phyloP scores from a whole-genome alignment of 2,888 invertebrate species.

The Petrophora chlorosata region DNA sequence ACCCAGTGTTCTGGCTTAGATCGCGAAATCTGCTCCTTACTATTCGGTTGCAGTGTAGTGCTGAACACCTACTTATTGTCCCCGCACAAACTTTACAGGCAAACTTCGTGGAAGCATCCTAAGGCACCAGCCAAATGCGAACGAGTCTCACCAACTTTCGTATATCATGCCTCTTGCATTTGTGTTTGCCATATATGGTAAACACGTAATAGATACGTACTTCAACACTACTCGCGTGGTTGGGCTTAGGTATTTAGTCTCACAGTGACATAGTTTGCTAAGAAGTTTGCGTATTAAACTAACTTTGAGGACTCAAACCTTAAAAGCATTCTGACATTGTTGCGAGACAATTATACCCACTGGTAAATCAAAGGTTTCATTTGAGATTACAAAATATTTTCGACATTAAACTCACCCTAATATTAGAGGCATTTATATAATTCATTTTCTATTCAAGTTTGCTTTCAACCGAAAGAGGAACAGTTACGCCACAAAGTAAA shows the following conservation, averaged over 20 bases:
- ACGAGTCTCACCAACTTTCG: slow-evolving; percentile 37
- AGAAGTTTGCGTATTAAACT: slow-evolving; percentile 1
- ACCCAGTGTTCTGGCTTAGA: no score
- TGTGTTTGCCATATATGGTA: slow-evolving; percentile 24
- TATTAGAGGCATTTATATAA: slow-evolving; percentile 23
- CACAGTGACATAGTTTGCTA: not conserved
- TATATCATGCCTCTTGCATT: slow-evolving; percentile 43
- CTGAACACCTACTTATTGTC: slow-evolving; percentile 9
- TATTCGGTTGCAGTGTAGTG: slow-evolving; percentile 33
- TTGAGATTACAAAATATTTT: slow-evolving; percentile 19
- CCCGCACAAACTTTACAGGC: slow-evolving; percentile 31
- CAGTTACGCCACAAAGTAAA: slow-evolving; percentile 46
- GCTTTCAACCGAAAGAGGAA: slow-evolving; percentile 40
- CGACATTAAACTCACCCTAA: slow-evolving; percentile 14
- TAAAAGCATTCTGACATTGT: not conserved
- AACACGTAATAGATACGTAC: slow-evolving; percentile 5
- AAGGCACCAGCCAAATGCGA: slow-evolving; percentile 26
- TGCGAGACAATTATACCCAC: not conserved
- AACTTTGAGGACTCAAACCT: not conserved
- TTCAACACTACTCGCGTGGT: not conserved
- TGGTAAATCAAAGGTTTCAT: slow-evolving; percentile 19
- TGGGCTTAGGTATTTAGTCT: not conserved
- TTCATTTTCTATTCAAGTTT: slow-evolving; percentile 27
- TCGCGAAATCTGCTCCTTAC: no score
- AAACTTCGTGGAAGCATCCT: slow-evolving; percentile 38